A percentile compares a stretch with the other conserved stretches of the same genome.
These are phyloP conservation scores for Adrianichthys oophorus DNA, from an alignment of 2,797 vertebrate genomes.

Conservation along the genomic window DNA sequence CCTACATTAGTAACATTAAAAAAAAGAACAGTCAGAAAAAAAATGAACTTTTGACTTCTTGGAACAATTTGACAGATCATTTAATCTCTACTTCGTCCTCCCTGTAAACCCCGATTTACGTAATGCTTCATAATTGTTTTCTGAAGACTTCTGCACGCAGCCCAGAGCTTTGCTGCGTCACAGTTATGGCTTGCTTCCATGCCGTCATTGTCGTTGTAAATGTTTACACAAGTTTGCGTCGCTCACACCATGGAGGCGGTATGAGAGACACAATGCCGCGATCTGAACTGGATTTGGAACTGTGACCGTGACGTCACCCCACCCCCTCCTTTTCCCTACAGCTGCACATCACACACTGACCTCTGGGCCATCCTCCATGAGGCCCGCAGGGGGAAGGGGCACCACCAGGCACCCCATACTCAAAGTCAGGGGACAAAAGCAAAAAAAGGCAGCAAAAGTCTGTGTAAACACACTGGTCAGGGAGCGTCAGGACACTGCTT, in stretches of 20 bases:
- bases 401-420: conserved; percentile 17
- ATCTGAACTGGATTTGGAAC: conserved; percentile 59
- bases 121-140: conserved; percentile 2
- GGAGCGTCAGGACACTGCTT: conserved; percentile 9
- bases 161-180: conserved; percentile 31
- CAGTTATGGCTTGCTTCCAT: conserved; percentile 24
- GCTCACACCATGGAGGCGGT: conserved; percentile 48
- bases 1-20: no score
- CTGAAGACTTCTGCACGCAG: conserved; percentile 18
- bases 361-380: conserved; percentile 53
- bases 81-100: background rate
- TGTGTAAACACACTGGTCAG: conserved; percentile 26
- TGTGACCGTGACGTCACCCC: conserved; percentile 65
- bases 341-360: conserved; percentile 66
- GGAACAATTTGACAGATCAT: no score
- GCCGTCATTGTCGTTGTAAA: conserved; percentile 22
- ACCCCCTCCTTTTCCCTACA: conserved; percentile 36
- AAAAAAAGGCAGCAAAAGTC: conserved; percentile 4
- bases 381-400: conserved; percentile 19
- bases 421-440: conserved; percentile 27
- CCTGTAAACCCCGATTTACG: background rate
- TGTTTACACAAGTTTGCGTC: conserved; percentile 48
- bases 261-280: conserved; percentile 51
- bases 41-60: no score
- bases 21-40: no score